A percentile compares a stretch with the other conserved stretches of the same genome.
phyloP scores from a whole-genome alignment of 2,113 vertebrate species.

The Arothron firmamentum region DNA sequence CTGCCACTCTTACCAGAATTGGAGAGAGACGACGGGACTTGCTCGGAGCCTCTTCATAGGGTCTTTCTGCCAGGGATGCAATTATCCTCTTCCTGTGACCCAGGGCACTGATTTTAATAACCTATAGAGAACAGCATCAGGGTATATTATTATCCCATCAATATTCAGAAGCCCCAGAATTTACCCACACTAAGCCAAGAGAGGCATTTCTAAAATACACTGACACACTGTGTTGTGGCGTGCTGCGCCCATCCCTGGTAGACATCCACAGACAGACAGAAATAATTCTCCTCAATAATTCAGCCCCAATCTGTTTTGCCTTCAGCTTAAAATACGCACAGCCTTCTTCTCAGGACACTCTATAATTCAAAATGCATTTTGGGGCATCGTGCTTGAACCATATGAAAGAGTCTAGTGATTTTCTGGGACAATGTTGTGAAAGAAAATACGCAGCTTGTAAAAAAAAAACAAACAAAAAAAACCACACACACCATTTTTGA shows the following conservation, averaged over 20 bases:
- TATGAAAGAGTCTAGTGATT: constrained; percentile 8
- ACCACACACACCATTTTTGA: too few relatives aligned
- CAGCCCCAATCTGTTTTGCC: constrained; percentile 70
- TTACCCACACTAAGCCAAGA: constrained; percentile 35
- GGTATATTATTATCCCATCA: constrained; percentile 20
- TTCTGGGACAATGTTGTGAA: too few relatives aligned
- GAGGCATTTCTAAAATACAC: constrained; percentile 43
- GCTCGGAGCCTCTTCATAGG: constrained; percentile 90
- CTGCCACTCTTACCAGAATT: constrained; percentile 82
- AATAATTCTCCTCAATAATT: constrained; percentile 70
- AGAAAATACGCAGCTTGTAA: too few relatives aligned
- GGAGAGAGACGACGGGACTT: constrained; percentile 93
- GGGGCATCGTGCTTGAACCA: constrained; percentile 30
- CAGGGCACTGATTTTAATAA: constrained; percentile 90
- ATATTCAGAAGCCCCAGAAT: constrained; percentile 18
- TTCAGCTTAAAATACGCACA: constrained; percentile 55
- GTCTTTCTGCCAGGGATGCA: constrained; percentile 89
- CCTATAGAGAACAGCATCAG: constrained; percentile 67
- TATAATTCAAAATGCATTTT: constrained; percentile 54
- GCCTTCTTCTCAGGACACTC: constrained; percentile 48
- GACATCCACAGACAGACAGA: constrained; percentile 55
- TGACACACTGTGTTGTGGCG: constrained; percentile 37
- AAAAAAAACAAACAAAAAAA: too few relatives aligned
- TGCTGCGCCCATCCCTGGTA: constrained; percentile 40
- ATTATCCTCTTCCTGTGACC: constrained; percentile 96